phyloP scores from a whole-genome alignment of 2,797 vertebrate species.

The Channa striata region DNA sequence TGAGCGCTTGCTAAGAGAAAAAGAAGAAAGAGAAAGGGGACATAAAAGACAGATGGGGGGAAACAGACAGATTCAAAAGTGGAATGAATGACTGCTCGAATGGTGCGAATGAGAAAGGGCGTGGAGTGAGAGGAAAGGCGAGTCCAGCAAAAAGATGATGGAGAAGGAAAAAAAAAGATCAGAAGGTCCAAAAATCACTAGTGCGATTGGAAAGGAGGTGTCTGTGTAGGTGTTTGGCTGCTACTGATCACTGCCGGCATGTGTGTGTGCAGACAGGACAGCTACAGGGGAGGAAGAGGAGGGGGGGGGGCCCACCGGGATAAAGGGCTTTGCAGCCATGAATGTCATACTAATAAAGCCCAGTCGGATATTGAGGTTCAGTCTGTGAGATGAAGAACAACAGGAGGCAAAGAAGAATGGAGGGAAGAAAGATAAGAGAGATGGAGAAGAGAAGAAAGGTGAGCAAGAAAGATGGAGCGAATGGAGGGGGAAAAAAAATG shows the following conservation, averaged over 20 bases:
- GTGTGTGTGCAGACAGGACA: conserved; percentile 34
- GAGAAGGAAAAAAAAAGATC: conserved; percentile 38
- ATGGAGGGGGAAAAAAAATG: conserved; percentile 30
- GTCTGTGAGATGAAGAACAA: conserved; percentile 53
- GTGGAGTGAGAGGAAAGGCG: conserved; percentile 27
- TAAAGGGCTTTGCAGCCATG: conserved; percentile 73
- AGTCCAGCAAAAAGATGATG: conserved; percentile 48
- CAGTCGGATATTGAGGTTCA: conserved; percentile 67
- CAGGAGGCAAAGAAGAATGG: conserved; percentile 39
- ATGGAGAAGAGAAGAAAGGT: conserved; percentile 20
- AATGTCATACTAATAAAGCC: conserved; percentile 80
- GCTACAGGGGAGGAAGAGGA: conserved; percentile 33
- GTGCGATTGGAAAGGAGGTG: conserved; percentile 47
- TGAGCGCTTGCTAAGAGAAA: conserved; percentile 39
- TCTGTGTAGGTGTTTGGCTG: conserved; percentile 43
- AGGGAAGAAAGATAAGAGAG: conserved; percentile 55
- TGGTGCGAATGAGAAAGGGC: conserved; percentile 19
- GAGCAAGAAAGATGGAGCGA: conserved; percentile 38
- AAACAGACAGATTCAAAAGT: conserved; percentile 28
- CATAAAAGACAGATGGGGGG: conserved; percentile 11
- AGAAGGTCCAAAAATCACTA: conserved; percentile 47
- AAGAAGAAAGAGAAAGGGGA: conserved; percentile 11
- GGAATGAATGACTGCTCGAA: conserved; percentile 41
- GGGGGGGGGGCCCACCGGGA: conserved; percentile 39
- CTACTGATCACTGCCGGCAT: conserved; percentile 47